A percentile compares a stretch with the other conserved stretches of the same genome.
These are phyloP conservation scores for Macropus fuliginosus DNA, from an alignment of 2,797 vertebrate species.

Conservation along the genomic window DNA sequence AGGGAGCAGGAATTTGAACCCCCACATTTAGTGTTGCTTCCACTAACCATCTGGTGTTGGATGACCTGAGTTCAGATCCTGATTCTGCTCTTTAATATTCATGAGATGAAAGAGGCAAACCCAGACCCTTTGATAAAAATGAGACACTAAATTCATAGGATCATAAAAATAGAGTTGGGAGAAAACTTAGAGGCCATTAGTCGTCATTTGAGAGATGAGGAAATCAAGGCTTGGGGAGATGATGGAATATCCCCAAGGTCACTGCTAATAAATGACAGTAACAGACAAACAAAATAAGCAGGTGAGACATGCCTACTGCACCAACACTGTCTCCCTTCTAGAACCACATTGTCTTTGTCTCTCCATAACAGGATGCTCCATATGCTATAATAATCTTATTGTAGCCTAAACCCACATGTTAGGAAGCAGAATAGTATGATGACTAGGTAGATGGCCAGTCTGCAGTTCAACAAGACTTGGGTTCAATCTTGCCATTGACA, in stretches of 20 bases:
- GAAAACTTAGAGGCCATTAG: background rate
- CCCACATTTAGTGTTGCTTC: background rate
- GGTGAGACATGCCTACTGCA: fast-evolving
- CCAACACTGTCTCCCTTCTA: background rate
- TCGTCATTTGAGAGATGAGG: background rate
- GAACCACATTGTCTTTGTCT: background rate
- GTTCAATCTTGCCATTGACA: background rate
- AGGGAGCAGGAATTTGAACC: background rate
- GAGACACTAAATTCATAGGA: background rate
- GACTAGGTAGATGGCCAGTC: background rate
- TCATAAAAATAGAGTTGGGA: background rate
- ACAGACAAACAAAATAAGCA: background rate
- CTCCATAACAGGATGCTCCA: background rate
- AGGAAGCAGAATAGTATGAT: background rate
- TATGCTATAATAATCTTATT: background rate
- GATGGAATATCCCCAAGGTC: background rate
- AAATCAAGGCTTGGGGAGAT: background rate
- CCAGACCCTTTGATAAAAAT: background rate
- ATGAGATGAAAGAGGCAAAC: background rate
- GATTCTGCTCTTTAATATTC: background rate
- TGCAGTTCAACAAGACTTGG: background rate
- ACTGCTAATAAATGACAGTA: background rate
- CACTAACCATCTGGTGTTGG: background rate
- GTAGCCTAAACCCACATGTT: background rate
- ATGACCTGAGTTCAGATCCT: background rate